Percentiles rank a stretch among this genome's conserved stretches.
Conservation (phyloP, 1,140 invertebrate genomes). For the Drosophila athabasca region DNA sequence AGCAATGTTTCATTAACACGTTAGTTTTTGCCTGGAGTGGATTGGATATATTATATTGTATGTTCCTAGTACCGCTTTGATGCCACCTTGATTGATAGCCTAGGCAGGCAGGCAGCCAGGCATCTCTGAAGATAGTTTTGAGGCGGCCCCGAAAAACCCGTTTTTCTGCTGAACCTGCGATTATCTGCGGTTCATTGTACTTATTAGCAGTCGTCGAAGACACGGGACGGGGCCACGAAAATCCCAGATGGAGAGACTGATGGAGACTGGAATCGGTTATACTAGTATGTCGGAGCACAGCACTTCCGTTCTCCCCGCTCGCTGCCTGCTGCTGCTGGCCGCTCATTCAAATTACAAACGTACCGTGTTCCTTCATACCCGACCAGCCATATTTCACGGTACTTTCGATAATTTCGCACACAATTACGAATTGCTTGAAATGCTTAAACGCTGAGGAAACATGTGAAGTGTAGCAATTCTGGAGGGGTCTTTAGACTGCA, state of each 20-base stretch:
- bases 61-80: conserved; percentile 42
- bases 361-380: conserved; percentile 6
- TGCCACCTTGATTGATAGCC: conserved; percentile 65
- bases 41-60: neutral
- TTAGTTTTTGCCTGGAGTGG: neutral
- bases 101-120: conserved; percentile 8
- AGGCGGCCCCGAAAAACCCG: conserved; percentile 55
- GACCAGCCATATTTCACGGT: conserved; percentile 44
- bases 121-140: conserved; percentile 40
- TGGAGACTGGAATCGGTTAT: conserved; percentile 8
- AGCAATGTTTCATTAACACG: conserved; percentile 25
- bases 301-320: conserved; percentile 15
- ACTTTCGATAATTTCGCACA: conserved; percentile 40
- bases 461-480: conserved; percentile 9
- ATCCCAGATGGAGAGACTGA: conserved; percentile 12
- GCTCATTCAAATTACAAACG: conserved; percentile 33
- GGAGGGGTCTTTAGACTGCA: too few species aligned
- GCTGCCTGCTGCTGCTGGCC: conserved; percentile 12
- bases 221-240: conserved; percentile 36
- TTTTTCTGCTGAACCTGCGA: conserved; percentile 61
- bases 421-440: conserved; percentile 29
- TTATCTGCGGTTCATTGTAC: conserved; percentile 78
- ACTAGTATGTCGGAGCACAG: too few species aligned
- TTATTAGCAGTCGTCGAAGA: conserved; percentile 44
- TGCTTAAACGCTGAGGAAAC: neutral